Evolutionary conservation across 2,888 invertebrate species (phyloP).

Genomic region (Eucriotettix oculatus): DNA sequence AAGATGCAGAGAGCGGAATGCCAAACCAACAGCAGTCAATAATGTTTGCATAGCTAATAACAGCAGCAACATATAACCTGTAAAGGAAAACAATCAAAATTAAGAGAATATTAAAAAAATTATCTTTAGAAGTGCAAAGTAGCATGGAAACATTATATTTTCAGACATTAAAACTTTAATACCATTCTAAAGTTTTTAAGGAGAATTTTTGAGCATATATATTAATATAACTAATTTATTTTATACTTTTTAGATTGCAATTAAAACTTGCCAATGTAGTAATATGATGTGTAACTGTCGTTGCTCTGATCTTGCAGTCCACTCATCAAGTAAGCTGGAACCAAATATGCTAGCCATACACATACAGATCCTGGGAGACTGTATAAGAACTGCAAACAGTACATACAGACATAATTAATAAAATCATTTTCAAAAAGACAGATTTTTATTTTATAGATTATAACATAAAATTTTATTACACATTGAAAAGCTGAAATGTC

Average conservation of each 20-base stretch:
- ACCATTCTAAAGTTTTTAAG: neutral
- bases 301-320: slow-evolving; percentile 42
- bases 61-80: slow-evolving; percentile 52
- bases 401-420: too few relatives aligned
- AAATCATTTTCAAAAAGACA: too few relatives aligned
- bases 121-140: too few relatives aligned
- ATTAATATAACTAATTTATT: neutral
- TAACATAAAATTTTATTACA: too few relatives aligned
- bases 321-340: slow-evolving; percentile 81
- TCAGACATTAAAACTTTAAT: too few relatives aligned
- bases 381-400: slow-evolving; percentile 44
- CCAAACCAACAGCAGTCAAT: slow-evolving; percentile 43
- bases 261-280: slow-evolving; percentile 19
- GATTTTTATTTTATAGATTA: too few relatives aligned
- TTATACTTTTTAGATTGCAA: neutral
- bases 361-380: slow-evolving; percentile 62
- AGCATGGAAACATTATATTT: too few relatives aligned
- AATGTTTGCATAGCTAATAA: slow-evolving; percentile 19
- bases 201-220: too few relatives aligned
- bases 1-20: slow-evolving; percentile 42
- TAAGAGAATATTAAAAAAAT: neutral
- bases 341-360: slow-evolving; percentile 67
- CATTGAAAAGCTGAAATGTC: too few relatives aligned
- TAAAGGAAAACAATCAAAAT: slow-evolving; percentile 2
- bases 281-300: slow-evolving; percentile 18